Evolutionary conservation across 2,797 vertebrate genomes (phyloP).

Genomic region (Telmatherina bonti): DNA sequence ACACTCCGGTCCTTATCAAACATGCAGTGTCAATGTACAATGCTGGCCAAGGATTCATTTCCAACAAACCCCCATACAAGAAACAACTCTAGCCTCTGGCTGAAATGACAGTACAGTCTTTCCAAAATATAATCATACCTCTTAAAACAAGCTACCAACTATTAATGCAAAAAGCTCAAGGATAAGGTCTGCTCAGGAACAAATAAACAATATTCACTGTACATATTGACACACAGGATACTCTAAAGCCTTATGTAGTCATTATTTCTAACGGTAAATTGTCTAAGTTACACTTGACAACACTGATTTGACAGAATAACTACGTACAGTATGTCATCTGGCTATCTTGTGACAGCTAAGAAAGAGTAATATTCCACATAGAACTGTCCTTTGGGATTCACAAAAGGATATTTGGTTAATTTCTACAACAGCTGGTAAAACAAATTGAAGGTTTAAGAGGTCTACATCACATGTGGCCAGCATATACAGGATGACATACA

Average conservation of each 20-base stretch:
- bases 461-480: conserved; percentile 60
- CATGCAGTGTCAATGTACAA: conserved; percentile 58
- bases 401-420: conserved; percentile 67
- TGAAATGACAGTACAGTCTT: conserved; percentile 31
- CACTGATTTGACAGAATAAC: conserved; percentile 74
- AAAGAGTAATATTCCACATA: conserved; percentile 57
- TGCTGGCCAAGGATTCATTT: conserved; percentile 30
- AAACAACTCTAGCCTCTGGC: conserved; percentile 50
- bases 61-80: conserved; percentile 37
- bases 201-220: conserved; percentile 74
- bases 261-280: conserved; percentile 66
- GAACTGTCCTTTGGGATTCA: conserved; percentile 58
- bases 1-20: conserved; percentile 58
- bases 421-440: conserved; percentile 63
- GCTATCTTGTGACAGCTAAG: conserved; percentile 67
- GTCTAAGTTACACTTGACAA: conserved; percentile 77
- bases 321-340: conserved; percentile 59
- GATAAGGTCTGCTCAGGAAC: conserved; percentile 64
- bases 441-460: conserved; percentile 41
- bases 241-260: conserved; percentile 63
- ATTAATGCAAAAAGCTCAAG: conserved; percentile 60
- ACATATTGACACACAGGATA: conserved; percentile 73
- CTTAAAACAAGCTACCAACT: conserved; percentile 44
- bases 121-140: conserved; percentile 57
- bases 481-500: conserved; percentile 50